phyloP scores from a whole-genome alignment of 2,797 vertebrate species.

The Falco cherrug region DNA sequence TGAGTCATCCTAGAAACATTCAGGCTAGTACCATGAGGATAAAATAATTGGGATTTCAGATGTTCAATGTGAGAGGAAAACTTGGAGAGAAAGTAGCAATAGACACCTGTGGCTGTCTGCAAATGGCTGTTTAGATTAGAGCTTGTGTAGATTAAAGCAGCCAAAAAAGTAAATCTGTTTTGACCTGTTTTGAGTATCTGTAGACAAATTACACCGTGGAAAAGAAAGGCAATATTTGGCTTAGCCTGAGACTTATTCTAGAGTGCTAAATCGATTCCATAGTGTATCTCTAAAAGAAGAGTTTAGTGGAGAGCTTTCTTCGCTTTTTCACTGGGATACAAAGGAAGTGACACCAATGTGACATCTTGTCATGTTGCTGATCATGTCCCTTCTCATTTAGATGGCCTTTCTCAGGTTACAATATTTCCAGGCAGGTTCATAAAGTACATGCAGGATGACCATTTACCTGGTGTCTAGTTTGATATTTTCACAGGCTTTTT shows the following conservation, averaged over 20 bases:
- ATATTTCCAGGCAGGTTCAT: not conserved
- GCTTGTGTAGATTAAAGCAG: not conserved
- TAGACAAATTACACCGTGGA: not conserved
- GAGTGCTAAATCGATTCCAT: not conserved
- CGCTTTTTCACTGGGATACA: not conserved
- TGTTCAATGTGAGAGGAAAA: not conserved
- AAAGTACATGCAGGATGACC: not conserved
- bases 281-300: not conserved
- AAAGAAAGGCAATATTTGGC: not conserved
- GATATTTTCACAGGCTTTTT: not conserved
- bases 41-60: not conserved
- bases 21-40: not conserved
- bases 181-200: not conserved
- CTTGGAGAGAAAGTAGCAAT: not conserved
- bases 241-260: not conserved
- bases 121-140: not conserved
- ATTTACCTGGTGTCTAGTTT: not conserved
- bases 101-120: not conserved
- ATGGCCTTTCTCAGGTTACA: not conserved
- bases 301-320: not conserved
- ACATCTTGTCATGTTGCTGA: not conserved
- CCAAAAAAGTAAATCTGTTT: not conserved
- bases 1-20: not conserved
- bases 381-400: not conserved
- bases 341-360: not conserved